These are phyloP conservation scores for Megaustenia siamemsis DNA, from an alignment of 2,888 invertebrate species.

Conservation along the genomic window DNA sequence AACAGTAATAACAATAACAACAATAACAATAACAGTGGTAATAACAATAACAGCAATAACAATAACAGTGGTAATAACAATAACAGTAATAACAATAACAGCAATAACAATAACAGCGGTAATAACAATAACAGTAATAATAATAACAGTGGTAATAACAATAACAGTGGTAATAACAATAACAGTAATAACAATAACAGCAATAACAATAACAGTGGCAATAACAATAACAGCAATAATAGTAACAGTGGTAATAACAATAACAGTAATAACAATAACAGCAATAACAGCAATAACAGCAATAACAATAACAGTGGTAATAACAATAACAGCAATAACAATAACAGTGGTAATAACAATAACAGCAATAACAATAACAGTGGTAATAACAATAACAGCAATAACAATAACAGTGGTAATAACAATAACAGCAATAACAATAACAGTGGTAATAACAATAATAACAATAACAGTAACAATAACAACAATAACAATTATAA, in stretches of 20 bases:
- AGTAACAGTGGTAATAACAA: slow-evolving; percentile 9
- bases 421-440: not conserved
- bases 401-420: not conserved
- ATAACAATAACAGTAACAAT: not conserved
- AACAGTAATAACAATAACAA: no score
- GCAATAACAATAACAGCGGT: no score
- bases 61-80: no score
- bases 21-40: no score
- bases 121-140: no score
- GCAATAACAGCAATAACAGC: slow-evolving; percentile 1
- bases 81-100: no score
- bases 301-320: slow-evolving; percentile 1
- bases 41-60: no score
- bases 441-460: not conserved
- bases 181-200: no score
- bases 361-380: slow-evolving; percentile 9
- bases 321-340: not conserved
- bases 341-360: slow-evolving; percentile 1
- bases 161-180: no score
- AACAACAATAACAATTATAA: not conserved
- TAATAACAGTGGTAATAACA: no score
- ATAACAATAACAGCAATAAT: not conserved
- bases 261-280: slow-evolving; percentile 1
- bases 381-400: slow-evolving; percentile 9
- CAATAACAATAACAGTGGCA: no score